Evolutionary conservation across 2,113 vertebrate genomes (phyloP).

Genomic region (Anseranas semipalmata): DNA sequence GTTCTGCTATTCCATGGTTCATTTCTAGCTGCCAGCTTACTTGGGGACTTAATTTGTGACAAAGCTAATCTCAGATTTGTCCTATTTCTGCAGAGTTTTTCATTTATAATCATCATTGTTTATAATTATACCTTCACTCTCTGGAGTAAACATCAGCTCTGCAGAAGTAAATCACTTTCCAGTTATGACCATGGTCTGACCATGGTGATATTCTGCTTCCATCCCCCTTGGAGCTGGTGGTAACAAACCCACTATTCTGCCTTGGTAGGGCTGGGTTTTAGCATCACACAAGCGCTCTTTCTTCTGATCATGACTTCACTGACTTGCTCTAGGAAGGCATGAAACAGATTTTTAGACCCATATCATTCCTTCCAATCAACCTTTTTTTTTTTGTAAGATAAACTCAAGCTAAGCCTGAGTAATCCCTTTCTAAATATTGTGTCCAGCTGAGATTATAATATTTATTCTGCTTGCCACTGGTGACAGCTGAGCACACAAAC

Average conservation of each 20-base stretch:
- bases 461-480: slow-evolving; percentile 47
- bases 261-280: background rate
- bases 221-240: background rate
- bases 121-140: background rate
- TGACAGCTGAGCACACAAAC: slow-evolving; percentile 56
- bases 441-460: slow-evolving; percentile 49
- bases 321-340: background rate
- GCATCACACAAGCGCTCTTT: slow-evolving; percentile 29
- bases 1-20: background rate
- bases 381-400: background rate
- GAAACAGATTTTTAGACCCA: background rate
- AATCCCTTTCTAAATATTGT: slow-evolving; percentile 62
- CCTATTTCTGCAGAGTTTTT: background rate
- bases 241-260: slow-evolving; percentile 28
- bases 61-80: background rate
- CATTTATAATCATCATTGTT: background rate
- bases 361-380: slow-evolving; percentile 27
- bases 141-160: background rate
- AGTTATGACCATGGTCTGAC: background rate
- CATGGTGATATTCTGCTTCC: background rate
- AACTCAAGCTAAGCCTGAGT: slow-evolving; percentile 37
- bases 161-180: background rate
- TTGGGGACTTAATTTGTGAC: background rate
- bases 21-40: background rate
- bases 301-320: slow-evolving; percentile 23